Evolutionary conservation across 2,888 invertebrate species (phyloP).

Genomic region (Chrysolina haemoptera): DNA sequence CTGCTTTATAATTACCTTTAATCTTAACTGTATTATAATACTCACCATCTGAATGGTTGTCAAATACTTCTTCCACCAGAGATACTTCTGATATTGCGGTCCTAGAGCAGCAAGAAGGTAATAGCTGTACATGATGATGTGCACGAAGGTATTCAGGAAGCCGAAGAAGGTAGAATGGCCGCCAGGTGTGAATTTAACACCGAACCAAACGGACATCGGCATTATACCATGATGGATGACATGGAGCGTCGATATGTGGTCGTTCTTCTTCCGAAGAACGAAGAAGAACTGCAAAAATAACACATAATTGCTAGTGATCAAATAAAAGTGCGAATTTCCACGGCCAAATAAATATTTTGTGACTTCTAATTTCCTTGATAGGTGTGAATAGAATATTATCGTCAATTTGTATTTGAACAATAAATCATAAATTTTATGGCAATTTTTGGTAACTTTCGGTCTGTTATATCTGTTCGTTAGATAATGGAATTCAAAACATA

Average conservation of each 20-base stretch:
- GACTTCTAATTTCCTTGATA: no score
- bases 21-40: slow-evolving; percentile 6
- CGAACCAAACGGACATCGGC: slow-evolving; percentile 93
- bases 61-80: slow-evolving; percentile 97
- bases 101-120: slow-evolving; percentile 93
- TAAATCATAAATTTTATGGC: no score
- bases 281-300: slow-evolving; percentile 81
- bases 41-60: slow-evolving; percentile 91
- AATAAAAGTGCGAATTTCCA: no score
- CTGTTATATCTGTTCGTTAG: no score
- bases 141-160: slow-evolving; percentile 93
- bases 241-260: slow-evolving; percentile 94
- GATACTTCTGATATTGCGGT: slow-evolving; percentile 86
- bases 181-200: slow-evolving; percentile 77
- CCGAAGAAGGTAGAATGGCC: slow-evolving; percentile 97
- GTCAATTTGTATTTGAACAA: no score
- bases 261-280: slow-evolving; percentile 93
- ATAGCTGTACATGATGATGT: slow-evolving; percentile 95
- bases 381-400: no score
- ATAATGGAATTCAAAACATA: no score
- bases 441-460: no score
- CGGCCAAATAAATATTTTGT: no score
- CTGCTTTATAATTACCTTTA: no score
- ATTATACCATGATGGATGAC: slow-evolving; percentile 97
- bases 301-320: no score